Evolutionary conservation across 2,888 invertebrate species (phyloP).

Genomic region (Caenorhabditis macrosperma): DNA sequence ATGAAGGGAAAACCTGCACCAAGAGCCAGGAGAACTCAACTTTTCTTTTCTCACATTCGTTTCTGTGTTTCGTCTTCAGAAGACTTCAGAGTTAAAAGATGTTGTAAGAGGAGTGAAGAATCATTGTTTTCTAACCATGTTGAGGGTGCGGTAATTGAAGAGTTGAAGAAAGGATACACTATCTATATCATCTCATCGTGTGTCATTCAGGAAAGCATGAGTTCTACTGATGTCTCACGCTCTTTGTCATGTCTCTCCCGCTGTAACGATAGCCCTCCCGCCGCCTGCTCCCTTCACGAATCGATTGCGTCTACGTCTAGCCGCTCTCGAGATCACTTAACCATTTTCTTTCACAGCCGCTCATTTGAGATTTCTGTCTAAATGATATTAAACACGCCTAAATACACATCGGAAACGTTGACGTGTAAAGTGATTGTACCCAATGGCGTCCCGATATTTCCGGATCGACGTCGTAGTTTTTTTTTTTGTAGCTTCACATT

Average conservation of each 20-base stretch:
- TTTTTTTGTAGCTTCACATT: too few relatives aligned
- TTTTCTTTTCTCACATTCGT: conserved; percentile 47
- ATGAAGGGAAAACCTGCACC: conserved; percentile 1
- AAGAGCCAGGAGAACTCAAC: conserved; percentile 5
- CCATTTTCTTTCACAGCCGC: too few relatives aligned
- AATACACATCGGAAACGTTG: too few relatives aligned
- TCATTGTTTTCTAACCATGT: too few relatives aligned
- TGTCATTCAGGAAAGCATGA: not conserved
- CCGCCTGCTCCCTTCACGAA: conserved; percentile 1
- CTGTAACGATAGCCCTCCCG: conserved; percentile 12
- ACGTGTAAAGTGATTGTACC: too few relatives aligned
- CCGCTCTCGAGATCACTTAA: not conserved
- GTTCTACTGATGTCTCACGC: not conserved
- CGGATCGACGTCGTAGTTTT: too few relatives aligned
- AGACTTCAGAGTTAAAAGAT: not conserved
- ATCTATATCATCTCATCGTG: not conserved
- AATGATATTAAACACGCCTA: too few relatives aligned
- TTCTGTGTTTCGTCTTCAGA: not conserved
- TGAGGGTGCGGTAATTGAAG: too few relatives aligned
- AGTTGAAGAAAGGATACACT: too few relatives aligned
- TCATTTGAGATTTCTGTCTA: too few relatives aligned
- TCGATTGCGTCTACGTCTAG: not conserved
- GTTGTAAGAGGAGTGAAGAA: too few relatives aligned
- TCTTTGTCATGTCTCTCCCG: conserved; percentile 1
- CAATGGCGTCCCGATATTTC: too few relatives aligned